These are phyloP conservation scores for Philhelius pedissequus DNA, from an alignment of 2,888 invertebrate species.

Conservation along the genomic window DNA sequence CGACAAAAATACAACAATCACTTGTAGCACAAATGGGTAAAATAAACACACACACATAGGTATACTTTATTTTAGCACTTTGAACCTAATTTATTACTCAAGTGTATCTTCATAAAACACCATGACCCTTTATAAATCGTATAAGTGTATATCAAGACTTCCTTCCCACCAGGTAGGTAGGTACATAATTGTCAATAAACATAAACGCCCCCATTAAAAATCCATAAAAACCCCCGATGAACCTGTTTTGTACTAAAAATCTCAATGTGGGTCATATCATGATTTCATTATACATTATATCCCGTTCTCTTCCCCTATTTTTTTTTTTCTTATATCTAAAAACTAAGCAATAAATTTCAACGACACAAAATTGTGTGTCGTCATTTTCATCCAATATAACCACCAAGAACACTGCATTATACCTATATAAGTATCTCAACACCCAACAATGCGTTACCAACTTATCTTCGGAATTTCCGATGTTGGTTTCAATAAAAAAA, in stretches of 20 bases:
- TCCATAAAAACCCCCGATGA: constrained; percentile 48
- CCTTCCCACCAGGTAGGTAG: constrained; percentile 26
- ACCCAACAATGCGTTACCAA: constrained; percentile 10
- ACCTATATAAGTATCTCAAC: background rate
- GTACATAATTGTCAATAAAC: constrained; percentile 54
- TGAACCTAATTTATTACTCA: constrained; percentile 30
- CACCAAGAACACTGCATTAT: constrained; percentile 19
- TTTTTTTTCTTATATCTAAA: constrained; percentile 32
- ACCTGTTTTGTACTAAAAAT: constrained; percentile 55
- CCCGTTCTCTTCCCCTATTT: constrained; percentile 49
- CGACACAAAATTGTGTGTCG: constrained; percentile 18
- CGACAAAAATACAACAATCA: background rate
- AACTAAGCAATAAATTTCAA: constrained; percentile 65
- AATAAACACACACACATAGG: background rate
- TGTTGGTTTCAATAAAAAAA: background rate
- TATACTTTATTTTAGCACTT: constrained; percentile 18
- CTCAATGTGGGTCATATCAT: constrained; percentile 58
- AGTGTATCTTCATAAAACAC: constrained; percentile 30
- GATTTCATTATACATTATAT: constrained; percentile 25
- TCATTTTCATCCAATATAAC: background rate
- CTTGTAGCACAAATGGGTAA: background rate
- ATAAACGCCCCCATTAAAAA: constrained; percentile 60
- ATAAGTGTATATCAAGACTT: background rate
- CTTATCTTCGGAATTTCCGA: background rate
- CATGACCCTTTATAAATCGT: constrained; percentile 19